These are phyloP conservation scores for Tautogolabrus adspersus DNA, from an alignment of 2,113 vertebrate species.

Conservation along the genomic window DNA sequence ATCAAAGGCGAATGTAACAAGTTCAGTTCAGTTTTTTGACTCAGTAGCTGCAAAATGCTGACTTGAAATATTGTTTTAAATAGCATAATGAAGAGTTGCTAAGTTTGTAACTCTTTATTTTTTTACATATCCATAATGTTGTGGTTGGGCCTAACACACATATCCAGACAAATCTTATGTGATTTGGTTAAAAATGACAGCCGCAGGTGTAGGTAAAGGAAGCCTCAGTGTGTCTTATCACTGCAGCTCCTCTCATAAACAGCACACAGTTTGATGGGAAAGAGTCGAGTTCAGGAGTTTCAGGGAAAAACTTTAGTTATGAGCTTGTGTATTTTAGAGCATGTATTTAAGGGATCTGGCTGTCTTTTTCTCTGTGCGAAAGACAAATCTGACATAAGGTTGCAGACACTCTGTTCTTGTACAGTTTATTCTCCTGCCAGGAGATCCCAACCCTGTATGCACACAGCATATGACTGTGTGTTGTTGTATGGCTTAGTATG, in stretches of 20 bases:
- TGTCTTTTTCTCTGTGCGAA: not conserved
- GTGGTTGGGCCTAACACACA: no score
- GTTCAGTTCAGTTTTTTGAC: slow-evolving; percentile 19
- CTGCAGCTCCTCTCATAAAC: no score
- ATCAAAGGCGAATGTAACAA: slow-evolving; percentile 14
- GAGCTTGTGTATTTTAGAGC: not conserved
- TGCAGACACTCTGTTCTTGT: not conserved
- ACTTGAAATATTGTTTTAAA: no score
- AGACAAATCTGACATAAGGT: not conserved
- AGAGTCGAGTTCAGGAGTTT: not conserved
- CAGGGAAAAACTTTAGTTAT: not conserved
- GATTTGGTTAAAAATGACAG: not conserved
- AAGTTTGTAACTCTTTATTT: no score
- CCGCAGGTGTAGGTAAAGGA: not conserved
- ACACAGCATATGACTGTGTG: not conserved
- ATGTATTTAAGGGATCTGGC: not conserved
- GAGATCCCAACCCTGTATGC: not conserved
- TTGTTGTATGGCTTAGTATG: no score
- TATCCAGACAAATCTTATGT: no score
- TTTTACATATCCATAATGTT: no score
- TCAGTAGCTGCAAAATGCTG: no score
- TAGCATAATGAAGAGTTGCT: no score
- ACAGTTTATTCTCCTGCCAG: not conserved
- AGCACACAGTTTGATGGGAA: not conserved
- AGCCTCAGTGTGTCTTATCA: no score